Percentiles rank a stretch among this genome's conserved stretches.
Conservation (phyloP, 2,797 vertebrate genomes). For the Chelon auratus region DNA sequence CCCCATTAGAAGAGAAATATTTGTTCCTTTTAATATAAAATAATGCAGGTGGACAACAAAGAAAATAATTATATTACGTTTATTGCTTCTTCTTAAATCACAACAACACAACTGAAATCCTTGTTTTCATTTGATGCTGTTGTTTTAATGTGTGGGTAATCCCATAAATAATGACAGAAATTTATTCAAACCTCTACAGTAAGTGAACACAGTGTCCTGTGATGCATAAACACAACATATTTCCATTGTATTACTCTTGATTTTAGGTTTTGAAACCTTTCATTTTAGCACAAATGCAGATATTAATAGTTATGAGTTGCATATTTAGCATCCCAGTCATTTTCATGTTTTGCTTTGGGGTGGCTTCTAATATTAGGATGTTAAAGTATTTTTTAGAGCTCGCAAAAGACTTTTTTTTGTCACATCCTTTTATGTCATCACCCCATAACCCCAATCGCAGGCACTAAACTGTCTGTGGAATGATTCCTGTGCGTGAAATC, state of each 20-base stretch:
- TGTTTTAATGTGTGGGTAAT: slow-evolving; percentile 1
- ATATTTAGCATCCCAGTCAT: slow-evolving; percentile 14
- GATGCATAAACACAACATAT: neutral
- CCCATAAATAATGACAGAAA: neutral
- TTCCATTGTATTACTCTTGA: neutral
- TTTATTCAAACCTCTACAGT: no score
- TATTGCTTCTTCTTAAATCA: neutral
- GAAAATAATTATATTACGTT: no score
- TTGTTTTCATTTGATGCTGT: neutral
- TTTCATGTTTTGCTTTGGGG: slow-evolving; percentile 29
- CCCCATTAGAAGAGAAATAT: no score
- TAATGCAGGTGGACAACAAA: no score
- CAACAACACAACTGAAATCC: neutral
- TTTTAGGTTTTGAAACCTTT: neutral
- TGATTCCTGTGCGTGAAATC: slow-evolving; percentile 48
- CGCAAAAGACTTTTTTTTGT: slow-evolving; percentile 35
- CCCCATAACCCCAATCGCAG: slow-evolving; percentile 41
- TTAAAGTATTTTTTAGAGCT: slow-evolving; percentile 22
- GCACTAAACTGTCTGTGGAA: slow-evolving; percentile 58
- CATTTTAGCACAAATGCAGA: neutral
- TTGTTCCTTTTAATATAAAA: no score
- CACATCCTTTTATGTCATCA: slow-evolving; percentile 37
- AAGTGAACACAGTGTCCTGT: neutral
- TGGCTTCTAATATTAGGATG: slow-evolving; percentile 45
- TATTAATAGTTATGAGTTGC: slow-evolving; percentile 2